These are phyloP conservation scores for Recurvirostra avosetta DNA, from an alignment of 2,113 vertebrate species.

Conservation along the genomic window DNA sequence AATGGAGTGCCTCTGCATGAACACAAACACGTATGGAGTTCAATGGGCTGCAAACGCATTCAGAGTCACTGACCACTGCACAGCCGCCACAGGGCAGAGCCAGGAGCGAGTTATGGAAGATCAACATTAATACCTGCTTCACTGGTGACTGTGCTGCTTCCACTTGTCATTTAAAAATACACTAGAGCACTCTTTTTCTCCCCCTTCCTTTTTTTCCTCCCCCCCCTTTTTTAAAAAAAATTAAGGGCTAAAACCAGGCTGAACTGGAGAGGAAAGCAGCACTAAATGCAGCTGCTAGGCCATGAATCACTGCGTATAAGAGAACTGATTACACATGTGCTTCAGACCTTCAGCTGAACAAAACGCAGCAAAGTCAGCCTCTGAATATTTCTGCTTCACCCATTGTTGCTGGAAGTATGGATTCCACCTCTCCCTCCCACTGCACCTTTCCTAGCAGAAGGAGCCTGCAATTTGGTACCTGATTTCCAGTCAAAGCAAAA, in stretches of 20 bases:
- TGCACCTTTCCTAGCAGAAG: background rate
- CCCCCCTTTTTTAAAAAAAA: background rate
- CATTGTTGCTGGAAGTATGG: background rate
- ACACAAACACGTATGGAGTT: background rate
- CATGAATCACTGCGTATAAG: background rate
- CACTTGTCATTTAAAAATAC: background rate
- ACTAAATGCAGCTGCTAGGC: background rate
- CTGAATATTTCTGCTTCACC: background rate
- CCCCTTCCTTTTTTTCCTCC: background rate
- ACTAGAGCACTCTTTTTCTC: background rate
- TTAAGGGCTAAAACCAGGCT: background rate
- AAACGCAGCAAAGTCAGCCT: background rate
- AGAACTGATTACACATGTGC: background rate
- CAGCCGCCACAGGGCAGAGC: background rate
- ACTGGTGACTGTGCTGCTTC: constrained; percentile 2
- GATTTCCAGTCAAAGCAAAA: background rate
- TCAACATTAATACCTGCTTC: background rate
- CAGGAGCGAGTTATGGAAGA: background rate
- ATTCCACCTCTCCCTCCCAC: background rate
- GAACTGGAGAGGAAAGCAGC: background rate
- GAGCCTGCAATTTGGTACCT: background rate
- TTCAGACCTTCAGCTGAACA: background rate
- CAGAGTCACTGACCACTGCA: background rate
- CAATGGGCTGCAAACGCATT: background rate
- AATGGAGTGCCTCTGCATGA: background rate